Conservation (phyloP, 2,113 vertebrate genomes). For the Callocephalon fimbriatum region DNA sequence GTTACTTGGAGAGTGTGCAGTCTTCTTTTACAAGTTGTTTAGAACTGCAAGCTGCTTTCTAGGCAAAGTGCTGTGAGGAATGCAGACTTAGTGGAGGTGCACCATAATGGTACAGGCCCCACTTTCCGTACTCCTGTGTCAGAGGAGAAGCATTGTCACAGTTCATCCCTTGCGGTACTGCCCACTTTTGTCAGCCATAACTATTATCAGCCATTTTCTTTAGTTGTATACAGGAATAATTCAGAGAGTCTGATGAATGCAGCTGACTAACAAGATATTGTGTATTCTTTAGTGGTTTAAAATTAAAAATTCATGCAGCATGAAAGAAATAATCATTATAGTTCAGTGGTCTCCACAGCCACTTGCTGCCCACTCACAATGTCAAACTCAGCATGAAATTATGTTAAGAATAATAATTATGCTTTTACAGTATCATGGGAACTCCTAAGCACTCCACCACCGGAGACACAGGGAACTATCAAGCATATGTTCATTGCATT, state of each 20-base stretch:
- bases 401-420: conserved; percentile 67
- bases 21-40: not conserved
- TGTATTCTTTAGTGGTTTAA: conserved; percentile 38
- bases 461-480: not conserved
- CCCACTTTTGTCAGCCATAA: not conserved
- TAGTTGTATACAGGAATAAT: not conserved
- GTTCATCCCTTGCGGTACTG: not conserved
- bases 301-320: conserved; percentile 62
- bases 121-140: not conserved
- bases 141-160: not conserved
- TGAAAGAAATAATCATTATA: conserved; percentile 57
- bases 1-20: not conserved
- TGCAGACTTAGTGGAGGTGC: not conserved
- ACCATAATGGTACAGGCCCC: accelerated
- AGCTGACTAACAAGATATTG: conserved; percentile 34
- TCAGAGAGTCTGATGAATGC: not conserved
- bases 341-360: conserved; percentile 64
- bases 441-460: not conserved
- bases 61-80: not conserved
- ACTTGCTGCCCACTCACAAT: conserved; percentile 57
- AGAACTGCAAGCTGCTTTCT: not conserved
- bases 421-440: conserved; percentile 32
- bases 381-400: conserved; percentile 58
- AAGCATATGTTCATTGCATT: not conserved
- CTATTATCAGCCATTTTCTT: not conserved